Conservation (phyloP, 2,888 invertebrate species). For the Tetramorium bicarinatum region DNA sequence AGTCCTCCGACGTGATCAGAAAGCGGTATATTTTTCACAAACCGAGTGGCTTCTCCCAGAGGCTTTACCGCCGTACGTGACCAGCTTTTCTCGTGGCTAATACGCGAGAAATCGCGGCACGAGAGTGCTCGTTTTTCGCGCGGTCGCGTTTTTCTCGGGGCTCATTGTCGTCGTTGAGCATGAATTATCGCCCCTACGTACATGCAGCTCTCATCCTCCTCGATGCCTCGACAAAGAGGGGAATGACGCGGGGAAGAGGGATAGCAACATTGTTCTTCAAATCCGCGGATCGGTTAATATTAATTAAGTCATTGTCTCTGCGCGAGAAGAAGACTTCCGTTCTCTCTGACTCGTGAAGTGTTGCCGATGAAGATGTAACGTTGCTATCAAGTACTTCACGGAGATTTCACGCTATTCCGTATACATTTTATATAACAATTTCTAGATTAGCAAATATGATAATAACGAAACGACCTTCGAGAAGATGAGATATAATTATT, state of each 20-base stretch:
- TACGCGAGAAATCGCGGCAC: conserved; percentile 18
- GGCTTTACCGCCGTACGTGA: conserved; percentile 72
- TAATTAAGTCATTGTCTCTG: conserved; percentile 41
- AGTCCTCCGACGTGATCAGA: conserved; percentile 67
- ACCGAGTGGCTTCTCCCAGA: conserved; percentile 68
- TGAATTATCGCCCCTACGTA: conserved; percentile 40
- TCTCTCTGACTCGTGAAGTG: neutral
- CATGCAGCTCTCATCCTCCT: neutral
- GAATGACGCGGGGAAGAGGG: neutral
- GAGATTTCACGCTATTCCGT: neutral
- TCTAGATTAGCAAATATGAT: neutral
- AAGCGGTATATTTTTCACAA: conserved; percentile 66
- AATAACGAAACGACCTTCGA: neutral
- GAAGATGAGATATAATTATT: neutral
- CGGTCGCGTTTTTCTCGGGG: conserved; percentile 7
- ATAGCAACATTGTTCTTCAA: conserved; percentile 31
- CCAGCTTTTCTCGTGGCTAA: conserved; percentile 52
- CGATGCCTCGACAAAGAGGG: neutral
- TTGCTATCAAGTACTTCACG: neutral
- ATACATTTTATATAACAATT: neutral
- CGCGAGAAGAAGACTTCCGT: neutral
- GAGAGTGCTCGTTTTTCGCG: conserved; percentile 15
- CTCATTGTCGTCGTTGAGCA: conserved; percentile 29
- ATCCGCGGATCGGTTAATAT: conserved; percentile 34
- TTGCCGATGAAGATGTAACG: neutral